Conservation (phyloP, 2,888 invertebrate species). For the Halictus ligatus region DNA sequence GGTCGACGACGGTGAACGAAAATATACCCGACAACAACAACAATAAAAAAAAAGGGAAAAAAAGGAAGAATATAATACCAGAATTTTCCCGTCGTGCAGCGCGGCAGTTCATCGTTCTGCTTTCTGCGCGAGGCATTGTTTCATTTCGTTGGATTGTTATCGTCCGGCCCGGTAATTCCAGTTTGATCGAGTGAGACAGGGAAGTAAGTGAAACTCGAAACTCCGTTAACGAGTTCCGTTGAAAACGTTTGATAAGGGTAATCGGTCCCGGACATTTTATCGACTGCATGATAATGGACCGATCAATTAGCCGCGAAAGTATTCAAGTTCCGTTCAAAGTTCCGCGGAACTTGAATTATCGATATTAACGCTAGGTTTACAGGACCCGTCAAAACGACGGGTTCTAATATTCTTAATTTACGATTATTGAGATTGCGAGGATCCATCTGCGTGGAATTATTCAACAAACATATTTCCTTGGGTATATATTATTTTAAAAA, state of each 20-base stretch:
- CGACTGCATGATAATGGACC: constrained; percentile 2
- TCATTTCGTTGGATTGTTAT: background rate
- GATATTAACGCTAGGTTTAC: no score
- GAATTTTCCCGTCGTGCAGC: background rate
- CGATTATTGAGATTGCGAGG: no score
- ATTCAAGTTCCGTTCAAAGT: constrained; percentile 38
- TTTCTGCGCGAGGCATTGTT: background rate
- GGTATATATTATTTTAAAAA: no score
- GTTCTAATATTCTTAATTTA: no score
- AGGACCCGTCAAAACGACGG: no score
- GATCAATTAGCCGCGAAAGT: constrained; percentile 28
- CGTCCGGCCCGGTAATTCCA: background rate
- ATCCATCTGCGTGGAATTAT: no score
- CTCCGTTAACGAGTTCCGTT: constrained; percentile 2
- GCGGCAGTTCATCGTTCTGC: background rate
- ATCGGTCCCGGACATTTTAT: constrained; percentile 11
- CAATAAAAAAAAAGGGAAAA: background rate
- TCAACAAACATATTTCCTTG: no score
- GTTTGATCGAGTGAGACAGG: constrained; percentile 3
- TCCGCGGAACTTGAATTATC: constrained; percentile 1
- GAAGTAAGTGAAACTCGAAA: constrained; percentile 7
- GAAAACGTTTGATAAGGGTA: constrained; percentile 5
- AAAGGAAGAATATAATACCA: background rate
- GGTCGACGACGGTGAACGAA: background rate
- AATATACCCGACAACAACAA: background rate